Conservation (phyloP, 2,888 invertebrate species). For the Minunthozetes semirufus region DNA sequence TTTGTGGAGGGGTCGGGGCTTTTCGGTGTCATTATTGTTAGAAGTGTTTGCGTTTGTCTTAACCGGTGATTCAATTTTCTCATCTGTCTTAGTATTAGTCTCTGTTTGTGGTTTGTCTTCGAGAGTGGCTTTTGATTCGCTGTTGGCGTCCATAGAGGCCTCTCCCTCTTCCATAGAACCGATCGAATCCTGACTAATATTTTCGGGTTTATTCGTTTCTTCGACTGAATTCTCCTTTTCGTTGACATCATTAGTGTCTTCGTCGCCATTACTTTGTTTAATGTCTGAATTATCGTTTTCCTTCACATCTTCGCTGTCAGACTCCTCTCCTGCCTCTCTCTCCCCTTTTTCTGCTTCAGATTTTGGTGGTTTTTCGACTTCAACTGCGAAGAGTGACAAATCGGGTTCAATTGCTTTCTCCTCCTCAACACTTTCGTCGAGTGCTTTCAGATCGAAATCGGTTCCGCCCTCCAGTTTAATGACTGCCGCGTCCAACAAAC, state of each 20-base stretch:
- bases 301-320: slow-evolving; percentile 46
- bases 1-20: slow-evolving; percentile 66
- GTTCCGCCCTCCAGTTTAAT: slow-evolving; percentile 82
- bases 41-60: not conserved
- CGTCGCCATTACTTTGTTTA: slow-evolving; percentile 40
- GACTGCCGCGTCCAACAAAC: slow-evolving; percentile 88
- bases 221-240: slow-evolving; percentile 45
- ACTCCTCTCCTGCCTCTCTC: slow-evolving; percentile 37
- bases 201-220: slow-evolving; percentile 32
- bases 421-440: slow-evolving; percentile 56
- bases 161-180: slow-evolving; percentile 36
- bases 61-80: not conserved
- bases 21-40: slow-evolving; percentile 36
- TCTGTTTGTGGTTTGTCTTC: not conserved
- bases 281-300: slow-evolving; percentile 37
- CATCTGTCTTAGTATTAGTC: not conserved
- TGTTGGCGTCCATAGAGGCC: slow-evolving; percentile 33
- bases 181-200: slow-evolving; percentile 33
- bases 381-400: slow-evolving; percentile 38
- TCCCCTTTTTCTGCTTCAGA: not conserved
- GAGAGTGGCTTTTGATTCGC: slow-evolving; percentile 24
- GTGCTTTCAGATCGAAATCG: slow-evolving; percentile 69
- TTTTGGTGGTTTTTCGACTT: slow-evolving; percentile 33
- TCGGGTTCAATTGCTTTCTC: slow-evolving; percentile 39
- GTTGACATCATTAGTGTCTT: slow-evolving; percentile 45